Conservation (phyloP, 2,113 vertebrate species). For the Campylomormyrus tamandua region DNA sequence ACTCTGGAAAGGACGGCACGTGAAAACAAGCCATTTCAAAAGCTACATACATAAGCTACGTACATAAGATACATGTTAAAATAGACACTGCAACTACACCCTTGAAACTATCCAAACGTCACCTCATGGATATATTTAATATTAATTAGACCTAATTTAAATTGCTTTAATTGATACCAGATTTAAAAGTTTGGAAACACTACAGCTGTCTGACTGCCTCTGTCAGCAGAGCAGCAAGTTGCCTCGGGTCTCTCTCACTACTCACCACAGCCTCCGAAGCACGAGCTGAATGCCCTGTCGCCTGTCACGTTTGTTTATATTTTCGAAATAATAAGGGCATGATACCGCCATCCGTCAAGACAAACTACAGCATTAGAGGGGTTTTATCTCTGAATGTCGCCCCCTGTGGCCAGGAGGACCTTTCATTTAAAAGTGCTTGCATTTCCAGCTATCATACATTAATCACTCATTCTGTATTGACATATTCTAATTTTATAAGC, state of each 20-base stretch:
- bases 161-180: not conserved
- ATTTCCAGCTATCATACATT: not conserved
- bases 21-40: not conserved
- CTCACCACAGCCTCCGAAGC: not conserved
- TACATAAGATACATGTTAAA: not conserved
- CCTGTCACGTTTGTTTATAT: not conserved
- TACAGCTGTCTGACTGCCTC: no score
- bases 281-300: fast-evolving
- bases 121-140: not conserved
- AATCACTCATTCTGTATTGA: not conserved
- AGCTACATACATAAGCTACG: not conserved
- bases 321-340: not conserved
- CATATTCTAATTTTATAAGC: not conserved
- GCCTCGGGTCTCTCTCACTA: no score
- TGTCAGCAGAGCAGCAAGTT: no score
- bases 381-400: not conserved
- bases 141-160: not conserved
- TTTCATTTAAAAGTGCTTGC: not conserved
- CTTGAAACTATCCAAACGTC: not conserved
- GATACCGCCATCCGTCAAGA: not conserved
- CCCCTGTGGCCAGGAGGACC: not conserved
- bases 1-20: not conserved
- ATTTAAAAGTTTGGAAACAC: no score
- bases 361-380: not conserved
- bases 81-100: not conserved